Base-by-base conservation (phyloP, 2,888 invertebrate genomes). In the Scotopteryx bipunctaria region DNA sequence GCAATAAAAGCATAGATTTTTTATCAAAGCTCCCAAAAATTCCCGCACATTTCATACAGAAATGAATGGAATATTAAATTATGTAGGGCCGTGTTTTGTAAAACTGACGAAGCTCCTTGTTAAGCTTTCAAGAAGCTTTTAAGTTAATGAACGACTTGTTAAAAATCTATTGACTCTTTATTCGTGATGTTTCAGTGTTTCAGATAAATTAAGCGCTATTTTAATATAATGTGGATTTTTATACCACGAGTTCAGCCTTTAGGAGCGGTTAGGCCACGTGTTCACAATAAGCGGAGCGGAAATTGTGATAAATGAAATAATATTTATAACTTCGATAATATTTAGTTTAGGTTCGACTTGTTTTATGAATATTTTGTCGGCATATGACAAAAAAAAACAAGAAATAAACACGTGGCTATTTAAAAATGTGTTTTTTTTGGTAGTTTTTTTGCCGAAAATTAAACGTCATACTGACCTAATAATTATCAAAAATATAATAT, bases 61-160 rank as follows among this genome's bases (percentile, higher is more conserved):
- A 86, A 83, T 86, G 85, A 87, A 87, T 86, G 66, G 86, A 88
- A 87, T 87, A 88, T 88, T 86, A 86, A 86, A 89, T 89, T 86
- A 88, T 84, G 83, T 85, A 85, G 81, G 79, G 77, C 77, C 81
- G 81, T 80, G 75, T 85, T 88, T 86, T 86, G 73, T 78, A 81
- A 85, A 83, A 85, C 86, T 86, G 86, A 86, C 83, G 85, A 83
- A 83, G 84, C 84, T 79, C 74, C 86, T 88, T 87, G 83, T 87
- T 86, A 81, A 79, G 85, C 86, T 86, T 83, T 84, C 83, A 78
- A 87, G 86, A 86, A 81, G 85, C 89, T 89, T 87, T 89, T 86
- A 90, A 86, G 80, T 83, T 88, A 88, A 90, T 88, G 89, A 90
- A 87, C 76, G 78, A 83, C 78, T 86, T 83, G 82, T 73, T 81